A percentile compares a stretch with the other conserved stretches of the same genome.
phyloP scores from a whole-genome alignment of 2,888 invertebrate species.

The Eupeodes latifasciatus region DNA sequence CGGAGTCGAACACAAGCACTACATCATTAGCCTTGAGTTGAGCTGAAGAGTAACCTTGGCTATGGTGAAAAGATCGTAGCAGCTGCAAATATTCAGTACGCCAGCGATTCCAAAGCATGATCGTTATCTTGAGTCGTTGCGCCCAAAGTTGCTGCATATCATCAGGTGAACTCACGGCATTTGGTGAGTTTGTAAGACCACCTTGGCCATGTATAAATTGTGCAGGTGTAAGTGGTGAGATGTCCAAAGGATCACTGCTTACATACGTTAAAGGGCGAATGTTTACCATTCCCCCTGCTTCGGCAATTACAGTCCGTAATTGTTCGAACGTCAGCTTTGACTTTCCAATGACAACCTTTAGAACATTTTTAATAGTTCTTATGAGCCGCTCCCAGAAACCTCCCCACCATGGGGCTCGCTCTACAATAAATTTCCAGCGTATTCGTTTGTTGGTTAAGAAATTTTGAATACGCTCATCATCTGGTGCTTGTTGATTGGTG shows the following conservation, averaged over 20 bases:
- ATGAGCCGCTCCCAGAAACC: constrained; percentile 46
- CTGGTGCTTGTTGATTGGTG: neutral
- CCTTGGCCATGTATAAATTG: constrained; percentile 30
- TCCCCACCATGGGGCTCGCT: constrained; percentile 11
- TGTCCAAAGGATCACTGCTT: constrained; percentile 41
- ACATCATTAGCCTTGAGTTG: no score
- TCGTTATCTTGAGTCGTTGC: neutral
- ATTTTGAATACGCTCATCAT: neutral
- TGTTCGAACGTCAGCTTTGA: constrained; percentile 32
- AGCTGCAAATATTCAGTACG: neutral
- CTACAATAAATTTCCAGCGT: constrained; percentile 18
- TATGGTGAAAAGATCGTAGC: constrained; percentile 5
- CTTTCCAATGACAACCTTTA: constrained; percentile 41
- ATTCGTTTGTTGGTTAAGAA: constrained; percentile 12
- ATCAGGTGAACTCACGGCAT: no score
- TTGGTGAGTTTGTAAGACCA: neutral
- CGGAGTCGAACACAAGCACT: no score
- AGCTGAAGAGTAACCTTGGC: no score
- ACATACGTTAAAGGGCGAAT: constrained; percentile 46
- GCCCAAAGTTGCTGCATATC: constrained; percentile 23
- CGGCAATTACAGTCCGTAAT: constrained; percentile 36
- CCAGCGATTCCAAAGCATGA: constrained; percentile 13
- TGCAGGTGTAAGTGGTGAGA: constrained; percentile 37
- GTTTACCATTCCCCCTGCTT: constrained; percentile 52
- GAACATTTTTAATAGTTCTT: constrained; percentile 26